A percentile compares a stretch with the other conserved stretches of the same genome.
These are phyloP conservation scores for Oreamnos americanus DNA, from an alignment of 2,113 vertebrate species.

Conservation along the genomic window DNA sequence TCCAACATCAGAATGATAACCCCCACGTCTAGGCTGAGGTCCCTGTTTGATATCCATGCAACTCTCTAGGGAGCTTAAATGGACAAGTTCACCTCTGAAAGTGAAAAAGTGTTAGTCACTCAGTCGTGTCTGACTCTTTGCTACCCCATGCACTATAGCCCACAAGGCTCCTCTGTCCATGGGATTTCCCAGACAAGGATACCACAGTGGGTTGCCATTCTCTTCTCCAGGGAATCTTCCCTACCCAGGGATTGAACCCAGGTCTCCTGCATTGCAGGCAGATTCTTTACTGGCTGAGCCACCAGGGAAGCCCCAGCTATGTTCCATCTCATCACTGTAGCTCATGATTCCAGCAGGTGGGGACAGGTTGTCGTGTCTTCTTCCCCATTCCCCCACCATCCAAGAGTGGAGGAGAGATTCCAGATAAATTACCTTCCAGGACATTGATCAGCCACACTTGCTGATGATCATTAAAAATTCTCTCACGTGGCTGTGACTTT, in stretches of 20 bases:
- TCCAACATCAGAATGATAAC: neutral
- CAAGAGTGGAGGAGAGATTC: neutral
- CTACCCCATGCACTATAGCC: neutral
- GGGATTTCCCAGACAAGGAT: neutral
- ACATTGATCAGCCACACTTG: neutral
- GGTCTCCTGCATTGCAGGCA: neutral
- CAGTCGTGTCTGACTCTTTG: neutral
- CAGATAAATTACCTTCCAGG: no score
- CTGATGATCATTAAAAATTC: neutral
- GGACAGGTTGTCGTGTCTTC: neutral
- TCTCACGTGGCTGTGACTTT: neutral
- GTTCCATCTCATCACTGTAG: neutral
- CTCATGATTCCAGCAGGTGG: neutral
- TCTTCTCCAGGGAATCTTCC: neutral
- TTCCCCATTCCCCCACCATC: accelerated
- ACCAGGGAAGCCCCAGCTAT: neutral
- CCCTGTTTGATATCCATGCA: neutral
- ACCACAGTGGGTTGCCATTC: neutral
- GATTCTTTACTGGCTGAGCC: neutral
- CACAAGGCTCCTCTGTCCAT: neutral
- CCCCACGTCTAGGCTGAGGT: neutral
- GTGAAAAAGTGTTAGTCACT: neutral
- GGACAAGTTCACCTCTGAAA: neutral
- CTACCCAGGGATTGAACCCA: neutral
- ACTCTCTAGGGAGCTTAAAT: neutral